Conservation (phyloP, 2,888 invertebrate species). For the Sepiola atlantica region DNA sequence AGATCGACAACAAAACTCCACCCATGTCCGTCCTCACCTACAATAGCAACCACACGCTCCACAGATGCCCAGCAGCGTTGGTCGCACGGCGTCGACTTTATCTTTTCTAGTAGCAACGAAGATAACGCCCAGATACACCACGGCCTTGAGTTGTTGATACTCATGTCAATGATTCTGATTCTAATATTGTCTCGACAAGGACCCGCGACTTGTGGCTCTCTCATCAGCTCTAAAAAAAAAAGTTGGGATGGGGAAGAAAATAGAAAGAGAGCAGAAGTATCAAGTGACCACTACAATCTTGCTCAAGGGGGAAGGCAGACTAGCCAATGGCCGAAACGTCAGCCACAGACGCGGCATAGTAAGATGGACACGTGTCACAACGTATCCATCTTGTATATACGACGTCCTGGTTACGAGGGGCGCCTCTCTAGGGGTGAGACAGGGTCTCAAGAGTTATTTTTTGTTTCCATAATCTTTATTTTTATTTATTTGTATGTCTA, state of each 20-base stretch:
- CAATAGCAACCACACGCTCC: slow-evolving; percentile 17
- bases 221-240: background rate
- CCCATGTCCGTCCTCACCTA: background rate
- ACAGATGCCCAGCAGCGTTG: background rate
- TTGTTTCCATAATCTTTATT: background rate
- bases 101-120: background rate
- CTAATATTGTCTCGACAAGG: background rate
- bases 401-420: background rate
- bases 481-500: background rate
- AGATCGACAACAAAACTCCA: background rate
- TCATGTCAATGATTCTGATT: background rate
- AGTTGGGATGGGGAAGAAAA: background rate
- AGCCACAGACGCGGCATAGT: background rate
- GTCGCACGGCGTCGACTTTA: background rate
- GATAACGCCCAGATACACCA: background rate
- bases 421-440: background rate
- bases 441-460: background rate
- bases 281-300: background rate
- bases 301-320: background rate
- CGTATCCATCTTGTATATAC: background rate
- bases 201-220: background rate
- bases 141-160: background rate
- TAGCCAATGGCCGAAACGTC: slow-evolving; percentile 2
- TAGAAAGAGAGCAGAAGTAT: background rate
- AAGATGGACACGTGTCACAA: background rate